Base-by-base conservation (phyloP, 1,140 invertebrate species). In the Meloidogyne floridensis region DNA sequence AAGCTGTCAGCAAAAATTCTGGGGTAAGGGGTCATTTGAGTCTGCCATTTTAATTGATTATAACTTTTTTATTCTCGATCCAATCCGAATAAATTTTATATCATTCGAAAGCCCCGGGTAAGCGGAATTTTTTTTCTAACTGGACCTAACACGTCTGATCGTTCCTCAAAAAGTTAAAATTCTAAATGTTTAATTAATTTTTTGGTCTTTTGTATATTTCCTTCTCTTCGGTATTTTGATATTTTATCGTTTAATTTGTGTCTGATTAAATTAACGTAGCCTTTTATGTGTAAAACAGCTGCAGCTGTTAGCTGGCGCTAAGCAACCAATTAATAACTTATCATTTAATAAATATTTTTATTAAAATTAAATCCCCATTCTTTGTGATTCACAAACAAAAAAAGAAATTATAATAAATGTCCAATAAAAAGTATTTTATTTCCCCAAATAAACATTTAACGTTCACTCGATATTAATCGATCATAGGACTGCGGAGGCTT, bases 281-380 rank as follows among this genome's bases (percentile, higher is more conserved):
- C 4, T 47, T 11, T 65, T 65, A 65, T 65, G 4, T 65, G 11
- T 65, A 65, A n/a, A 11, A 4, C 59, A 65, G 15, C 8, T 59
- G 56, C 43, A 53, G 32, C 43, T 59, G 65, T 32, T 32, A 32
- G 32, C 20, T 18, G n/a, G 32, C 75, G 69, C 18, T 76, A 32
- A 76, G 7, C 15, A 18, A 76, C 43, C 51, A 76, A 15, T 69
- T 75, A 54, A n/a, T 32, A 15, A 75, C 47, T 54, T 56, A 65
- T 47, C 75, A 59, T 65, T 65, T 65, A 13, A 59, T 65, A 65
- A 15, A 15, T 65, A 65, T 65, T n/a, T 6, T n/a, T 6, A n/a
- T 65, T n/a, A 65, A 59, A 15, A 56, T 15, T 65, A n/a, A 15
- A 4, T n/a, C 15, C 6, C n/a, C 6, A n/a, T 65, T 13, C 13